Base-by-base conservation (phyloP, 1,140 invertebrate species). In the Scaptomyza montana region DNA sequence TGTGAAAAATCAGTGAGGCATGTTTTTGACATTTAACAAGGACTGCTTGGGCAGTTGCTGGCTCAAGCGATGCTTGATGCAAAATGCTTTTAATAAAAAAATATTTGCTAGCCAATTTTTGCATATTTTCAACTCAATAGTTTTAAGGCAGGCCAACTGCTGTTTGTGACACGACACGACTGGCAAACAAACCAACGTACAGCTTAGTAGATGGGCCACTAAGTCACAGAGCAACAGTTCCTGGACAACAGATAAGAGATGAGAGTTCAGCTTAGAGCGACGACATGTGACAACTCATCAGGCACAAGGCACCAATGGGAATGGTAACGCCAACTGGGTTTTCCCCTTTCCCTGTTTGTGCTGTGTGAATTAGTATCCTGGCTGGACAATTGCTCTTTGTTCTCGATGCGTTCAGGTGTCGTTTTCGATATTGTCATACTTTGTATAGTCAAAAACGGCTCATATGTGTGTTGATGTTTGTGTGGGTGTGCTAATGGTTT, bases 281-380 rank as follows among this genome's bases (percentile, higher is more conserved):
- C 62, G 80, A 84, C 80, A 85, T 84, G 80, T 84, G 80, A 80
- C 80, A 84, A 80, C 80, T 86, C 80, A 77, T 86, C 80, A 85
- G 77, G 59, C 75, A 57, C 33, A 45, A 63, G 60, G 54, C 68
- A 77, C 80, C 67, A 76, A 70, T 73, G 62, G 77, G 77, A 79
- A 36, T 36, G 33, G 7, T 30, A 30, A 67, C 46, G 62, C 36
- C 13, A 62, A 62, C 56, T 53, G 25, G 51, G 61, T 68, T 67
- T 36, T 2, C 1, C 0, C 7, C 0, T 36, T 12, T 41, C 10
- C 54, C 53, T 59, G 33, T 68, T 45, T 73, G 55, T 72, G 68
- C 61, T 72, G 53, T 36, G 33, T 62, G 75, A 75, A 71, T 78
- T 78, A 78, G 61, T 75, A 67, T 5, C 12, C 39, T 43, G 39